A percentile compares a stretch with the other conserved stretches of the same genome.
Evolutionary conservation across 2,113 vertebrate genomes (phyloP).

Genomic region (Aptenodytes forsteri): DNA sequence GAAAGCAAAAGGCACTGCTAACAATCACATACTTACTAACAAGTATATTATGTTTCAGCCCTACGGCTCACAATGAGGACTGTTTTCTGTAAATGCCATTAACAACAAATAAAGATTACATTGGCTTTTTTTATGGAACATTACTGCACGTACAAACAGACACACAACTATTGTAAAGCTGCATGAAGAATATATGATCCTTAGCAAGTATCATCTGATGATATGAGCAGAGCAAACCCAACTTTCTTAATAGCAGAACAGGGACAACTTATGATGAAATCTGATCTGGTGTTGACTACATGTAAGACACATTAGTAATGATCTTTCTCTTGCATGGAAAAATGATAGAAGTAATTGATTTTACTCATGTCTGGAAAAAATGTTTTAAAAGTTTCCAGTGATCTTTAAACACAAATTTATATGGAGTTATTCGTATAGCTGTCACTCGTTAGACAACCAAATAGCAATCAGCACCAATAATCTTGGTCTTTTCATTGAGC

Average conservation of each 20-base stretch:
- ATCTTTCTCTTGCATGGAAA: not conserved
- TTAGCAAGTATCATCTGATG: not conserved
- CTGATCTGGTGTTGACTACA: not conserved
- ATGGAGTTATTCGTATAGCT: not conserved
- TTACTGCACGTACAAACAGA: not conserved
- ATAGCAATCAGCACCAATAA: not conserved
- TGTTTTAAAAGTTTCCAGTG: not conserved
- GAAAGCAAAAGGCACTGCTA: not conserved
- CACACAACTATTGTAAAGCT: not conserved
- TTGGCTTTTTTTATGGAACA: not conserved
- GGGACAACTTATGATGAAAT: not conserved
- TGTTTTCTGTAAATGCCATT: not conserved
- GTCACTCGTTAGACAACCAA: not conserved
- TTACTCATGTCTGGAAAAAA: not conserved
- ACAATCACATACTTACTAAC: rapidly evolving
- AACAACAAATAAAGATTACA: not conserved
- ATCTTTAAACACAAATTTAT: not conserved
- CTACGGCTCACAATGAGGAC: not conserved
- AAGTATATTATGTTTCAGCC: not conserved
- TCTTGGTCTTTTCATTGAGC: not conserved
- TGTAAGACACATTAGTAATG: not conserved
- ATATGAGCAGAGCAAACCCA: not conserved
- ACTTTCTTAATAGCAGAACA: not conserved
- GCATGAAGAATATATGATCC: not conserved
- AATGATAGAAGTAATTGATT: not conserved